Percentiles rank a stretch among this genome's conserved stretches.
Evolutionary conservation across 2,888 invertebrate species (phyloP).

Genomic region (Drosophila tanythrix): DNA sequence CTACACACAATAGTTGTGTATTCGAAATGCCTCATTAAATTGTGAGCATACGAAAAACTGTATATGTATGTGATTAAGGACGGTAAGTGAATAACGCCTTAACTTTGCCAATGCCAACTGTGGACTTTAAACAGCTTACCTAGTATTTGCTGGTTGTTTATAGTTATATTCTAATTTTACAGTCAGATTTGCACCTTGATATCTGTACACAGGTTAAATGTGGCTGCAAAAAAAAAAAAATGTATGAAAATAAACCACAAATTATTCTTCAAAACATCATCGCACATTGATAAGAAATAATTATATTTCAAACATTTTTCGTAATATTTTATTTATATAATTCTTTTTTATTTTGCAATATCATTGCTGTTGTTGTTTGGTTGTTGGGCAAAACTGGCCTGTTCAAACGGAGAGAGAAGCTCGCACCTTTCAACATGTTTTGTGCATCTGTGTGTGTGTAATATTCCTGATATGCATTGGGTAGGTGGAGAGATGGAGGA

Average conservation of each 20-base stretch:
- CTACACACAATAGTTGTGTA: conserved; percentile 37
- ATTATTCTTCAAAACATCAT: conserved; percentile 15
- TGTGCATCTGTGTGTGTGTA: conserved; percentile 49
- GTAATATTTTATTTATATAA: conserved; percentile 7
- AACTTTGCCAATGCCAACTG: conserved; percentile 53
- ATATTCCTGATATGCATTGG: conserved; percentile 48
- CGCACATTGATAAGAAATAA: conserved; percentile 38
- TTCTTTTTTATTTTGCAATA: conserved; percentile 9
- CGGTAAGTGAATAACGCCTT: conserved; percentile 72
- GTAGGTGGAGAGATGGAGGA: conserved; percentile 1
- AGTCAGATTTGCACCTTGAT: conserved; percentile 39
- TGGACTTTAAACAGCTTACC: conserved; percentile 61
- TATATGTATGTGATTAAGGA: conserved; percentile 37
- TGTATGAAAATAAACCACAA: background rate
- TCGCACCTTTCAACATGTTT: conserved; percentile 48
- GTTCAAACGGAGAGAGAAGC: conserved; percentile 8
- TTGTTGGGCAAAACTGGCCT: conserved; percentile 28
- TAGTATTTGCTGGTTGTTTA: conserved; percentile 7
- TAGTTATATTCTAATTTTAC: conserved; percentile 26
- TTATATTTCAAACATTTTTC: conserved; percentile 16
- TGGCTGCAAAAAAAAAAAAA: background rate
- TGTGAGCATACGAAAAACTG: conserved; percentile 4
- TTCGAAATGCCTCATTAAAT: conserved; percentile 9
- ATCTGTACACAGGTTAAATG: conserved; percentile 39
- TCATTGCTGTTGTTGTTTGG: conserved; percentile 18